Evolutionary conservation across 1,140 invertebrate genomes (phyloP).

Genomic region (Drosophila arawakana): DNA sequence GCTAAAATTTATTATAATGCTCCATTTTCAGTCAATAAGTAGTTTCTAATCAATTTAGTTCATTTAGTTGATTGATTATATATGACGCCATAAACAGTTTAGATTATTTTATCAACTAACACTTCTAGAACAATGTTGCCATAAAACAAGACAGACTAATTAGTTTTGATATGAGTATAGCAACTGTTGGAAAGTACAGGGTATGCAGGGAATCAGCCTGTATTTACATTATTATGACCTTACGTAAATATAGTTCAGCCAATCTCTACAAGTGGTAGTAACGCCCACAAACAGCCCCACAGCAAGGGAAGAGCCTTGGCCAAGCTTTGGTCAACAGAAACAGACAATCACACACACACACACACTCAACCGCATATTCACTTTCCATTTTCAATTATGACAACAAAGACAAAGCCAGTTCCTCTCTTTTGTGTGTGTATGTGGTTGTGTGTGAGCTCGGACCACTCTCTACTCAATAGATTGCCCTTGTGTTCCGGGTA

Average conservation of each 20-base stretch:
- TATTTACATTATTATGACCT: slow-evolving; percentile 38
- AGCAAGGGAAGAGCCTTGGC: slow-evolving; percentile 5
- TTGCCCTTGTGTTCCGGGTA: slow-evolving; percentile 6
- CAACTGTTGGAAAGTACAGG: not conserved
- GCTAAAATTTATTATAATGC: too few species aligned
- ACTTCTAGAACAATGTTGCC: not conserved
- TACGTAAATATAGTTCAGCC: slow-evolving; percentile 30
- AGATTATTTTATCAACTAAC: slow-evolving; percentile 7
- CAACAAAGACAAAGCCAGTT: slow-evolving; percentile 59
- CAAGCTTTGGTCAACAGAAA: slow-evolving; percentile 33
- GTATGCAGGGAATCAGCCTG: slow-evolving; percentile 6
- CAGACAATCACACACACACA: slow-evolving; percentile 16
- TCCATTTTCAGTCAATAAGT: not conserved
- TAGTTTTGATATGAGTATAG: not conserved
- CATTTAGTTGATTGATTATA: not conserved
- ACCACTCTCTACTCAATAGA: slow-evolving; percentile 10
- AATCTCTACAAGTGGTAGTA: slow-evolving; percentile 29
- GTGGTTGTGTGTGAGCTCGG: slow-evolving; percentile 24
- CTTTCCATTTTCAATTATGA: slow-evolving; percentile 77
- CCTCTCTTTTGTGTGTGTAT: slow-evolving; percentile 4
- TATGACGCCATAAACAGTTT: not conserved
- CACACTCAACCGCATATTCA: slow-evolving; percentile 38
- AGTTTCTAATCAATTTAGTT: not conserved
- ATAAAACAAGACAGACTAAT: not conserved
- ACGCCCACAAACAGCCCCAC: slow-evolving; percentile 21